Base-by-base conservation (phyloP, 1,140 invertebrate species). In the Oppia nitens region DNA sequence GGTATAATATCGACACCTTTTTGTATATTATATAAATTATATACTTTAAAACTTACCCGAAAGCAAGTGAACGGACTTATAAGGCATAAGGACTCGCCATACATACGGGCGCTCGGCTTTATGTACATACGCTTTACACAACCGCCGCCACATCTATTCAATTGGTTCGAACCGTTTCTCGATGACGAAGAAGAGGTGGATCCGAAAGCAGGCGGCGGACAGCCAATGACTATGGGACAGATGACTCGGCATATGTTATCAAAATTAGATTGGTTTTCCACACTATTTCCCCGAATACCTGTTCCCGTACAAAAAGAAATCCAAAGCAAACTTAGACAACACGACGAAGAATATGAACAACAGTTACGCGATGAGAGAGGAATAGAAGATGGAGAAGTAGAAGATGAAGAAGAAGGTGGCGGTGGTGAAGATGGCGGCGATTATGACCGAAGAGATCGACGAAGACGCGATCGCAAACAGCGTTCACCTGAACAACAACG, bases 1-100 rank as follows among this genome's bases (percentile, higher is more conserved):
- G 96, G 96, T 26, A 98, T 99, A 63, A 95, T 99, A 12, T 96
- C 91, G 3, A 97, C 94, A 62, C 93, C 95, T 0, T 97, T 90
- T 73, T 96, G 92, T 73, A 77, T 98, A n/a, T 78, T 99, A 9
- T 99, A 96, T 73, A 98, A 98, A 77, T 75, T 99, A 59, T 98
- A 94, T 73, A 98, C 94, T 3, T 73, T 98, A 65, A 85, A 88
- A 66, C 75, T 99, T 60, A 98, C 95, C 11, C 79, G 94, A 52
- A 98, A 98, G 72, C 96, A 99, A 74, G 76, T 99, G 51, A 92
- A 89, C 71, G 90, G 91, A 51, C 79, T 99, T 47, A 82, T 98
- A 63, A 91, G 87, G 67, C 94, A 97, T 74, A 79, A 80, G 56
- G 94, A 98, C 76, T 98, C 95, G 12, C 89, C 93, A 40, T 98